These are phyloP conservation scores for Leuciscus idus DNA, from an alignment of 2,113 vertebrate species.

Conservation along the genomic window DNA sequence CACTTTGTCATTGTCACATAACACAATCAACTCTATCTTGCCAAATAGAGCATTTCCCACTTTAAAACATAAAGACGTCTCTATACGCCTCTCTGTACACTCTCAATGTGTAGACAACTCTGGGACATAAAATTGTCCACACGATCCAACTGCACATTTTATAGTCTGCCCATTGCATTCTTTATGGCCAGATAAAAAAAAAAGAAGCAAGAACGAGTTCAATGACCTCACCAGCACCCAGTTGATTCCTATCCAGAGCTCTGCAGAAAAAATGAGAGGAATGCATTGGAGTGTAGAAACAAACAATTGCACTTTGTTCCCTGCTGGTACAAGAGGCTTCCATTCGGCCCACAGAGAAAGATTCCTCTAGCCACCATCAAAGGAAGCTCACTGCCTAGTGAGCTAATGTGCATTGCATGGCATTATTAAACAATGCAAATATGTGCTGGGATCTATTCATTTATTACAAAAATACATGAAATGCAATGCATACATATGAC, in stretches of 20 bases:
- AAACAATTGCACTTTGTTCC: conserved; percentile 85
- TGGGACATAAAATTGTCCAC: not conserved
- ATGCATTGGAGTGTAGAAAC: conserved; percentile 92
- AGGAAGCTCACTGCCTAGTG: conserved; percentile 4
- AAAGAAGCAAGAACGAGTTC: conserved; percentile 83
- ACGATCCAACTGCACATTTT: not conserved
- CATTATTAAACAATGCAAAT: not conserved
- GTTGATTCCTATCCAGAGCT: conserved; percentile 87
- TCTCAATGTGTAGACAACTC: not conserved
- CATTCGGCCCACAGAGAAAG: conserved; percentile 55
- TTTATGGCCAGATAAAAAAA: conserved; percentile 66
- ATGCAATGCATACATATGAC: not conserved
- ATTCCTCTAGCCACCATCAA: conserved; percentile 35
- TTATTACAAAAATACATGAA: not conserved
- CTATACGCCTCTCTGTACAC: not conserved
- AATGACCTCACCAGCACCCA: conserved; percentile 89
- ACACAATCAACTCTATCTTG: not conserved
- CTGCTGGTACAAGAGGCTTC: conserved; percentile 62
- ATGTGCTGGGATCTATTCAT: not conserved
- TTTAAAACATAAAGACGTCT: not conserved
- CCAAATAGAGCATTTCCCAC: not conserved
- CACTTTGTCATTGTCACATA: not conserved
- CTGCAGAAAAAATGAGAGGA: conserved; percentile 90
- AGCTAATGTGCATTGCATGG: not conserved
- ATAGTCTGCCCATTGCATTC: conserved; percentile 2